Evolutionary conservation across 2,113 vertebrate genomes (phyloP).

Genomic region (Porphyrio hochstetteri): DNA sequence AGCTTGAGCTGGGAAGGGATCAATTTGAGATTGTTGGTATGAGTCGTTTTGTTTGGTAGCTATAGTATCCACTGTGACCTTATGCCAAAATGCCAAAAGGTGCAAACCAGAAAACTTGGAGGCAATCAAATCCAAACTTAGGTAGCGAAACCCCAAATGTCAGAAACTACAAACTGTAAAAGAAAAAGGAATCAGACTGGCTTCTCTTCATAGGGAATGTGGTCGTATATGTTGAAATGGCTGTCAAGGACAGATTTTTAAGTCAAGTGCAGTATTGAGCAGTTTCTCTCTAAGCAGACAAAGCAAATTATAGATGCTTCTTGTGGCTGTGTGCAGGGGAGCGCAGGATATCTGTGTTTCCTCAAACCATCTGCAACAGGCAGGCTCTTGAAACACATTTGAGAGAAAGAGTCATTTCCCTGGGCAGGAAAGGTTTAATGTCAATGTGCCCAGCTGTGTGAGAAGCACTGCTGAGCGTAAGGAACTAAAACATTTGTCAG

Average conservation of each 20-base stretch:
- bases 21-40: not conserved
- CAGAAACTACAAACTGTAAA: not conserved
- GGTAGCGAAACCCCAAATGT: accelerated
- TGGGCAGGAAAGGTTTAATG: not conserved
- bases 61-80: not conserved
- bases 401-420: not conserved
- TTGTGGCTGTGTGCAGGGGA: not conserved
- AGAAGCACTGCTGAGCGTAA: not conserved
- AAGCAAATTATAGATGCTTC: not conserved
- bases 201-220: not conserved
- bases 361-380: not conserved
- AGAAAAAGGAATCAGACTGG: not conserved
- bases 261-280: not conserved
- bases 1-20: not conserved
- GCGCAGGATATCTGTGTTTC: not conserved
- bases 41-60: not conserved
- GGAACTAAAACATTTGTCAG: not conserved
- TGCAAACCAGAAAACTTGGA: not conserved
- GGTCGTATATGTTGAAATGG: not conserved
- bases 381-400: not conserved
- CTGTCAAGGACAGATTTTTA: not conserved
- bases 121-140: not conserved
- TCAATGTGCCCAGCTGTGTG: not conserved
- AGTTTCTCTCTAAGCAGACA: not conserved
- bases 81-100: not conserved